Evolutionary conservation across 2,888 invertebrate genomes (phyloP), one percentile per base, ranked within the genome.

Genomic region (Brenthis hecate): DNA sequence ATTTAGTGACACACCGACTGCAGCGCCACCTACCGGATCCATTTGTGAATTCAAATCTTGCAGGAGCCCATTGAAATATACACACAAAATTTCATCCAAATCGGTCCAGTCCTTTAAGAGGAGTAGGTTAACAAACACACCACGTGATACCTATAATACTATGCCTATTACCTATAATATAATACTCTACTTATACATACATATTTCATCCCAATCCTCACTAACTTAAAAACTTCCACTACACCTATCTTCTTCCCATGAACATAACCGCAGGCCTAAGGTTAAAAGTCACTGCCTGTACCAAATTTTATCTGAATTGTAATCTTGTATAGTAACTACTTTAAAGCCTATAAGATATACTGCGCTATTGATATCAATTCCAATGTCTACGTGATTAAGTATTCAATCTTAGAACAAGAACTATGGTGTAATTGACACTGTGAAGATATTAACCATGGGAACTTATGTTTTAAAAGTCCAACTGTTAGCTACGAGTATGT

Each of bases 261-360:
- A 56, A 53, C 56, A 28, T 56, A 51, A 23, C 61, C 66, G 23
- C 69, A 6, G 57, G 58, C 66, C 51, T 51, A 56, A 73, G 81
- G 80, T 81, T 76, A 76, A 74, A 77, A 78, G 84, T 76, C 82
- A 80, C 76, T 74, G 75, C 72, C 73, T 73, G 73, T 74, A 75
- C 77, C 75, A 76, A 81, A 80, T 81, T 79, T 82, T 85, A 85
- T 85, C 85, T 78, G 81, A 81, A 82, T 82, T 82, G 82, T 85
- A 80, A 85, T 85, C 85, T 77, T 76, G 77, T 83, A 79, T 76
- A 77, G 71, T 73, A 81, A 72, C 77, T 77, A 77, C 76, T 77
- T 76, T 78, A 83, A 79, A 74, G 77, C 76, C 72, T 74, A 73
- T 70, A 77, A 77, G 82, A 84, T 84, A 80, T 82, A 84, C 78